Conservation (phyloP, 2,113 vertebrate species). For the Bufo gargarizans region DNA sequence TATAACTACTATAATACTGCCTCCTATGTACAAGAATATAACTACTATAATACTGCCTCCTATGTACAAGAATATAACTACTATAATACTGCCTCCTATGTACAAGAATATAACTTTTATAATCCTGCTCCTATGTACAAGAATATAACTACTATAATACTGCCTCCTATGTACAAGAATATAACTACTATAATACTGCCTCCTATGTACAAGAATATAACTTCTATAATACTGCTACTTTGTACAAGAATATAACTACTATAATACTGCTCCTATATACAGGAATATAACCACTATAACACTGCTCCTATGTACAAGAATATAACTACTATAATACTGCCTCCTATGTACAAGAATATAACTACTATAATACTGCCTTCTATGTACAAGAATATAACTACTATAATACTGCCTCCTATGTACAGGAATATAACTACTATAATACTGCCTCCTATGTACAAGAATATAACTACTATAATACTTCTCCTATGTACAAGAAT, state of each 20-base stretch:
- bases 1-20: not conserved
- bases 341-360: not conserved
- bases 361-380: not conserved
- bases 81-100: not conserved
- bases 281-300: constrained; percentile 3
- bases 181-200: not conserved
- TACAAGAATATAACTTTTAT: too few species aligned
- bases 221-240: not conserved
- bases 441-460: constrained; percentile 8
- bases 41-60: not conserved
- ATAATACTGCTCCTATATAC: not conserved
- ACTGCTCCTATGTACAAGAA: not conserved
- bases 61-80: not conserved
- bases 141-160: too few species aligned
- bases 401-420: not conserved
- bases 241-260: constrained; percentile 8
- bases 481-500: not conserved
- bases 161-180: not conserved
- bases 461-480: constrained; percentile 1
- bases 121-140: too few species aligned
- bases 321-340: constrained; percentile 11
- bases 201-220: constrained; percentile 4
- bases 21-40: not conserved
- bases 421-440: constrained; percentile 1
- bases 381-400: constrained; percentile 1